phyloP scores from a whole-genome alignment of 2,888 invertebrate species.

The Apoderus coryli region DNA sequence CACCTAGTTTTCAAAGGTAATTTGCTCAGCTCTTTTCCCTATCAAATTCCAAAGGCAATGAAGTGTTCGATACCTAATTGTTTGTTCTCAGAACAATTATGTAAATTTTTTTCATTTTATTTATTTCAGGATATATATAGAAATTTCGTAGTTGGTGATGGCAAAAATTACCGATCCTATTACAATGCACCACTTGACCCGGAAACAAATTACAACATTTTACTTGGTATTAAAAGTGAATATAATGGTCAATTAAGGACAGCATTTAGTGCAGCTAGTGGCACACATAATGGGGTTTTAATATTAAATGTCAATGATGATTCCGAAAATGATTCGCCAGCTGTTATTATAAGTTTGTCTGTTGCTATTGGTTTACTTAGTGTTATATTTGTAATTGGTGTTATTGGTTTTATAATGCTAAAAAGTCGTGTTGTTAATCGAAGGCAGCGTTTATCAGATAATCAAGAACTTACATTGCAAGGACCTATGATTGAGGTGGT shows the following conservation, averaged over 20 bases:
- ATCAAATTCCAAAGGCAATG: too few species aligned
- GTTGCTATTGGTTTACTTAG: constrained; percentile 59
- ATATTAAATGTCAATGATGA: constrained; percentile 37
- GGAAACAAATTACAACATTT: constrained; percentile 48
- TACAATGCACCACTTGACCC: constrained; percentile 59
- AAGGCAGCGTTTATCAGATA: constrained; percentile 37
- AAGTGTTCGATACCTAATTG: too few species aligned
- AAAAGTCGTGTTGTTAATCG: constrained; percentile 34
- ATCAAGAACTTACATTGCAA: constrained; percentile 58
- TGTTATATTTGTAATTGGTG: constrained; percentile 45
- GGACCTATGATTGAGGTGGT: constrained; percentile 64
- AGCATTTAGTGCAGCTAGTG: constrained; percentile 38
- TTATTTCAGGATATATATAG: constrained; percentile 40
- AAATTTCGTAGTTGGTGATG: constrained; percentile 66
- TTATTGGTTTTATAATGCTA: constrained; percentile 47
- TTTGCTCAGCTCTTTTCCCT: too few species aligned
- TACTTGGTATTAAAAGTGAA: constrained; percentile 56
- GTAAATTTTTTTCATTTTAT: constrained; percentile 5
- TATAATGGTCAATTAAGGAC: constrained; percentile 48
- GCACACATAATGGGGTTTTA: constrained; percentile 32
- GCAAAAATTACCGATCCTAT: constrained; percentile 54
- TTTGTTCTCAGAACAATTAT: too few species aligned
- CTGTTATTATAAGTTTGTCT: constrained; percentile 32
- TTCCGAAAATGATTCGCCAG: constrained; percentile 25
- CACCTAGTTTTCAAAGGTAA: too few species aligned